Conservation (phyloP, 2,113 vertebrate genomes). For the Phyllostomus discolor region DNA sequence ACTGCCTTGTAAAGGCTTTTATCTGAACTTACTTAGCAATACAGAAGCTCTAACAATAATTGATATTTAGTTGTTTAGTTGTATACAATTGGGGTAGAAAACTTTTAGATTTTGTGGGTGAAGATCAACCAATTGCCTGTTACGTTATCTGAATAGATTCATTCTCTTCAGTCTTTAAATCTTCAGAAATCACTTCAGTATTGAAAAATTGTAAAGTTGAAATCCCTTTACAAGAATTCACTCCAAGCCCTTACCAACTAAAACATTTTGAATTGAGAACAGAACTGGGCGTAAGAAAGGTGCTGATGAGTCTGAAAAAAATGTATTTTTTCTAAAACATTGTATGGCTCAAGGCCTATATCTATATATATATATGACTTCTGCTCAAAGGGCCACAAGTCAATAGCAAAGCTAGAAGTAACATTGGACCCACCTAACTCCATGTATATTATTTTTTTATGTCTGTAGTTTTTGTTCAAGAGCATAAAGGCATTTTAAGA, state of each 20-base stretch:
- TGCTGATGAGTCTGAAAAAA: conserved; percentile 34
- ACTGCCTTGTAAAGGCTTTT: conserved; percentile 4
- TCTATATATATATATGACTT: not conserved
- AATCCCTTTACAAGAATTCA: conserved; percentile 38
- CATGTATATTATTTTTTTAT: not conserved
- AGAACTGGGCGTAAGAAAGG: conserved; percentile 19
- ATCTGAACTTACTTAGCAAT: conserved; percentile 13
- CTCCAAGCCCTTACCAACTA: not conserved
- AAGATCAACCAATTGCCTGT: not conserved
- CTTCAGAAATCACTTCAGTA: conserved; percentile 1
- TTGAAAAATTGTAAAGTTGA: conserved; percentile 3
- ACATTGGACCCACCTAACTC: not conserved
- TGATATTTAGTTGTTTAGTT: conserved; percentile 1
- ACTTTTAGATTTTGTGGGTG: not conserved
- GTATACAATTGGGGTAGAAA: conserved; percentile 25
- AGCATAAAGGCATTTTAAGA: conserved; percentile 2
- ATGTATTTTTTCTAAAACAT: not conserved
- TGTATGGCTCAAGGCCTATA: not conserved
- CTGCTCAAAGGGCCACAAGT: not conserved
- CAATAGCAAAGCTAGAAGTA: conserved; percentile 4
- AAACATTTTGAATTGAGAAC: conserved; percentile 6
- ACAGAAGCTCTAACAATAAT: not conserved
- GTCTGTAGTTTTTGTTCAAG: not conserved
- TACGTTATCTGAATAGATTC: not conserved
- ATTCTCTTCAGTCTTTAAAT: conserved; percentile 18